Percentiles rank a stretch among this genome's conserved stretches.
These are phyloP conservation scores for Eufriesea mexicana DNA, from an alignment of 1,140 invertebrate genomes.

Conservation along the genomic window DNA sequence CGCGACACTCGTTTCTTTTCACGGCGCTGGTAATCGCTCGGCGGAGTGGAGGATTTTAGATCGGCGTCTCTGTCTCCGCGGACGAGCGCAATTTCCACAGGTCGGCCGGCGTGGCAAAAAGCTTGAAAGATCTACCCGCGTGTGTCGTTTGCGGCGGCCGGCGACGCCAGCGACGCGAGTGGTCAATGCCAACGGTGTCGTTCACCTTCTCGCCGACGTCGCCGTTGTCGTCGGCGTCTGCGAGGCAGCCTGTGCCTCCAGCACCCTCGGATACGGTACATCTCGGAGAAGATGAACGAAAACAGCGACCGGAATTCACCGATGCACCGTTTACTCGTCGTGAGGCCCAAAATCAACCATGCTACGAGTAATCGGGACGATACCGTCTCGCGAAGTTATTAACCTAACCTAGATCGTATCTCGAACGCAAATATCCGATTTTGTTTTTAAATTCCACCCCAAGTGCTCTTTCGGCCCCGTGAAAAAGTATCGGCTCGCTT, in stretches of 20 bases:
- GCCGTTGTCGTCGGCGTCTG: neutral
- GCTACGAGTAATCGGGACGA: too few relatives aligned
- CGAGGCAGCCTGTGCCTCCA: conserved; percentile 25
- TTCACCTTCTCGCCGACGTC: conserved; percentile 41
- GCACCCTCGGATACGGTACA: conserved; percentile 31
- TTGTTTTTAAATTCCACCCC: too few relatives aligned
- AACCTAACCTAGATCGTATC: too few relatives aligned
- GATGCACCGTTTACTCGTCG: neutral
- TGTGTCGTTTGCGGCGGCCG: conserved; percentile 48
- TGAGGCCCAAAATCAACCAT: neutral
- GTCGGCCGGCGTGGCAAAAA: conserved; percentile 48
- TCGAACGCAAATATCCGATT: too few relatives aligned
- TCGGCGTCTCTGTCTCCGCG: conserved; percentile 22
- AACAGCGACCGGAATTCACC: too few relatives aligned
- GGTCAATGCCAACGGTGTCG: conserved; percentile 59
- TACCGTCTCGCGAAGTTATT: neutral
- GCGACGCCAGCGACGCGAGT: conserved; percentile 48
- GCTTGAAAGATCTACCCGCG: conserved; percentile 45
- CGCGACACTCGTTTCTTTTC: neutral
- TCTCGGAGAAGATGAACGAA: too few relatives aligned
- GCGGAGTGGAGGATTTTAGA: conserved; percentile 16
- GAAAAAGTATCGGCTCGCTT: neutral
- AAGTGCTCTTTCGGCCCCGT: too few relatives aligned
- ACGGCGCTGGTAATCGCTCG: conserved; percentile 5
- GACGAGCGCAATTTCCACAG: conserved; percentile 49